A percentile compares a stretch with the other conserved stretches of the same genome.
Evolutionary conservation across 1,140 invertebrate species (phyloP).

Genomic region (Leptinotarsa defecta): DNA sequence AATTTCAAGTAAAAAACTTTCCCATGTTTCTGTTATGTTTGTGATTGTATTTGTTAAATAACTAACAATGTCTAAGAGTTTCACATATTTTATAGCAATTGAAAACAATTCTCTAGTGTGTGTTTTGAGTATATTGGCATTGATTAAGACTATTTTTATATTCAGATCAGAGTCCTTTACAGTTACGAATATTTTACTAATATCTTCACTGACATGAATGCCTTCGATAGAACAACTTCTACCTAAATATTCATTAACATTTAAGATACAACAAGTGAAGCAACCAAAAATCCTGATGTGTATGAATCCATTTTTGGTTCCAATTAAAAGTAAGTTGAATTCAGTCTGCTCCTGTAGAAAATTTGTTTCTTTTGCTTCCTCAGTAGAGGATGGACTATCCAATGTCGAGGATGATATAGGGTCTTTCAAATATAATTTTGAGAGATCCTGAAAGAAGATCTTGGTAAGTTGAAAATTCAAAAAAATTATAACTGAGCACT

Average conservation of each 20-base stretch:
- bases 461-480: too few relatives aligned
- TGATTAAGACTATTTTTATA: constrained; percentile 63
- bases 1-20: constrained; percentile 92
- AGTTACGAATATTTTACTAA: constrained; percentile 64
- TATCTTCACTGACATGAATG: constrained; percentile 65
- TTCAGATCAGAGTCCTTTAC: constrained; percentile 60
- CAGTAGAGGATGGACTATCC: constrained; percentile 59
- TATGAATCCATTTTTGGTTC: constrained; percentile 73
- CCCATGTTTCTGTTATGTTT: constrained; percentile 92
- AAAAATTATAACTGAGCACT: neutral
- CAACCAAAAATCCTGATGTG: constrained; percentile 83
- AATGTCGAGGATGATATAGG: constrained; percentile 54
- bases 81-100: constrained; percentile 73
- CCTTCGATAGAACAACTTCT: constrained; percentile 63
- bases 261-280: constrained; percentile 75
- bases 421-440: constrained; percentile 61
- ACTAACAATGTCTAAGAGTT: constrained; percentile 67
- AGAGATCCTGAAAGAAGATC: constrained; percentile 58
- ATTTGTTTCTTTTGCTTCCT: constrained; percentile 67
- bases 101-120: constrained; percentile 70
- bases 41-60: constrained; percentile 78
- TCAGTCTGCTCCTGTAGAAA: constrained; percentile 69
- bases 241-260: constrained; percentile 63
- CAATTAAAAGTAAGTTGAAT: constrained; percentile 79
- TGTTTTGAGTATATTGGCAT: constrained; percentile 70